Evolutionary conservation across 1,140 invertebrate species (phyloP), one percentile per base, ranked within the genome.

Genomic region (Euwallacea similis): DNA sequence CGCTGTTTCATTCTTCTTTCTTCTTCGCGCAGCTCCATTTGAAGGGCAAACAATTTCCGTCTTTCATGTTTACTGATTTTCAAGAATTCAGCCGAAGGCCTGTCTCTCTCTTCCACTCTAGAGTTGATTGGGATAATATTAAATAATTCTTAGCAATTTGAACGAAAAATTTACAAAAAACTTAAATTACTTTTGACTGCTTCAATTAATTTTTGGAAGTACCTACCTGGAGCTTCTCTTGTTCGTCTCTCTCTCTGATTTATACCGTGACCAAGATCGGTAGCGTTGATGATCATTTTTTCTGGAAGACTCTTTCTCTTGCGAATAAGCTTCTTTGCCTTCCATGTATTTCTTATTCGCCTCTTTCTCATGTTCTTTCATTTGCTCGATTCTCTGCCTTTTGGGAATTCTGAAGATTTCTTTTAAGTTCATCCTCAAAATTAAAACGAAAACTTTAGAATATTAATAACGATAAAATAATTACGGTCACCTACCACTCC

Each of bases 321-420:
- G 67, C 6, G 72, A 75, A 61, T 78, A 71, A 33, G 54, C 66
- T 10, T 65, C 15, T 8, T 33, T 60, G 42, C 70, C 74, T 13
- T 77, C 78, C 60, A 79, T 78, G 64, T 78, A 81, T 83, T 86
- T 88, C 66, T 76, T 83, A 73, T 87, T 85, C 0, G 93, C 94
- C 86, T 96, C 93, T 67, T 92, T 84, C 82, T 97, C 95, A 77
- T 96, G 94, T 77, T 96, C 93, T 79, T 95, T 94, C 91, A 95
- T 94, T 81, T 94, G 91, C 79, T 96, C 92, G 56, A 96, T 91
- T 58, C 94, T 86, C 78, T 97, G 93, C 76, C 96, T 96, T 82
- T 97, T 97, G 8, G 97, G 97, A 78, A 98, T 98, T 81, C 93
- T 89, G 79, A 96, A 98, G n/a, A 79, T 79, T 83, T 96, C 93